Conservation (phyloP, 2,888 invertebrate species). For the Deilephila porcellus region DNA sequence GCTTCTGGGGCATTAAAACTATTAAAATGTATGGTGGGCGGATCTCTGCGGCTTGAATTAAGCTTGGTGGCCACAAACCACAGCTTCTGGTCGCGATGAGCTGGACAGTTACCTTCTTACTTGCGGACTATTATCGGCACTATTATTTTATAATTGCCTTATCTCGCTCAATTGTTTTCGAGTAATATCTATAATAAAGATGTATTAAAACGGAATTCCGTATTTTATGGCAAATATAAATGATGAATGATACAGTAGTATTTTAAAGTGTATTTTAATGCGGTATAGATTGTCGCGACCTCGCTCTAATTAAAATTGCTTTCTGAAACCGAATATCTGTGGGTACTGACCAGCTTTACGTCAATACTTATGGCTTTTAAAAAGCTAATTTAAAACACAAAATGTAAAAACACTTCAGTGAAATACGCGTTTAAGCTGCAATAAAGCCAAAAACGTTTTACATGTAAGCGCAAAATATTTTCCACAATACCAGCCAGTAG, state of each 20-base stretch:
- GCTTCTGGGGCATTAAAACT: slow-evolving; percentile 73
- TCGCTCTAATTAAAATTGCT: neutral
- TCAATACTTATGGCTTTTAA: neutral
- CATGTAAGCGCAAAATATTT: slow-evolving; percentile 34
- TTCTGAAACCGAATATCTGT: too few species aligned
- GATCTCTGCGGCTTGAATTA: slow-evolving; percentile 67
- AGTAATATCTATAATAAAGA: slow-evolving; percentile 1
- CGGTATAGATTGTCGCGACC: neutral
- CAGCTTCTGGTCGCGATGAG: slow-evolving; percentile 71
- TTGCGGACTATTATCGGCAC: slow-evolving; percentile 58
- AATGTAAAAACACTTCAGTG: too few species aligned
- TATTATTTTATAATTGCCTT: slow-evolving; percentile 61
- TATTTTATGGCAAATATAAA: slow-evolving; percentile 21
- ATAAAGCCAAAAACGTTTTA: too few species aligned
- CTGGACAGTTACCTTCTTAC: slow-evolving; percentile 58
- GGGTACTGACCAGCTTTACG: too few species aligned
- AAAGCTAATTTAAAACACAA: neutral
- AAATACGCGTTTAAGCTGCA: too few species aligned
- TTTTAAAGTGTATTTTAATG: neutral
- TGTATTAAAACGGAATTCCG: neutral
- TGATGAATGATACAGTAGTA: neutral
- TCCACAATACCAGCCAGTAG: slow-evolving; percentile 52
- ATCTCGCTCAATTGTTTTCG: slow-evolving; percentile 16
- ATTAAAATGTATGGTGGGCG: slow-evolving; percentile 75
- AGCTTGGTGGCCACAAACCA: slow-evolving; percentile 77